Evolutionary conservation across 2,888 invertebrate species (phyloP), one percentile per base, ranked within the genome.

Genomic region (Actias luna): DNA sequence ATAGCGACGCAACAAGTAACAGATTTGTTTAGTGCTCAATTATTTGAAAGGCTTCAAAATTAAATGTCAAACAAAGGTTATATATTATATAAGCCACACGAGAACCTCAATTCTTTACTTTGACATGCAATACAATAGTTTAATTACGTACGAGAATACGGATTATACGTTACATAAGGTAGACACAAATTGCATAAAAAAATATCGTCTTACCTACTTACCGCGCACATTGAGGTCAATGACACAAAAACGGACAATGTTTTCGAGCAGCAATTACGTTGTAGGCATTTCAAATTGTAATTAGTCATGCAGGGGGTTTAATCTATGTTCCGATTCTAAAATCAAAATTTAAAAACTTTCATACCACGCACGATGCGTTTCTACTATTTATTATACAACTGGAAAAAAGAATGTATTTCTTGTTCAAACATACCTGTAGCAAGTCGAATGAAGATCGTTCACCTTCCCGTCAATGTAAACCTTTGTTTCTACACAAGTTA

Each of bases 401-500:
- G 63, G 63, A 64, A 66, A 63, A 67, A 70, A 75, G 76, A 78
- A 78, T 77, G 74, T 74, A 78, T 78, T 74, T 78, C 76, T 78
- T 79, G 82, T 82, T 78, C 77, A 80, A 83, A 88, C 89, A 80
- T 89, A 90, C 91, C 91, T 90, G 87, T 83, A 78, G 84, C 80
- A 77, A 82, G 81, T 84, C 82, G 81, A 81, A 83, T 79, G 83
- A 81, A 84, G 88, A 85, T 78, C 89, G 87, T 89, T 91, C 88
- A 89, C 89, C 90, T 90, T 85, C 83, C n/a, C 76, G 80, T 87
- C 86, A 86, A 86, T 83, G 87, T 82, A 86, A 84, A 86, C 85
- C 89, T 91, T 90, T 89, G 91, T 90, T 89, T 87, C 83, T 82
- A 86, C 82, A 83, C 82, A 84, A 90, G 85, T 84, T 88, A 88